These are phyloP conservation scores for Himalopsyche anomala DNA, from an alignment of 2,888 invertebrate species.

Conservation along the genomic window DNA sequence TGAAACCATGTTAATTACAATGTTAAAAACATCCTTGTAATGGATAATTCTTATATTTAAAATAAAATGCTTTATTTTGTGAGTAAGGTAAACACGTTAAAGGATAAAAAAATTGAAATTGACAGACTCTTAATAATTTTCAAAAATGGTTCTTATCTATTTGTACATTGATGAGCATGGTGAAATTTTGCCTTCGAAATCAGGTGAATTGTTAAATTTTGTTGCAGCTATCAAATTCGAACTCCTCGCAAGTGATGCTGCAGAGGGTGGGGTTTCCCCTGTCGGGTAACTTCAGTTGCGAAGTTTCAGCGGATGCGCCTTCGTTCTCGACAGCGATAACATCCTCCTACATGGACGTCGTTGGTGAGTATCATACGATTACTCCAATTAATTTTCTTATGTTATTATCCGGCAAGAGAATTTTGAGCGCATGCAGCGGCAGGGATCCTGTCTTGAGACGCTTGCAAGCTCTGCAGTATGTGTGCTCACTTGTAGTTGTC, in stretches of 20 bases:
- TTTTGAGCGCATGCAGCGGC: conserved; percentile 4
- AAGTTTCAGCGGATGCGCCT: conserved; percentile 83
- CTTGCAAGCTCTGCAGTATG: background rate
- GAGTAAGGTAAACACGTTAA: too few relatives aligned
- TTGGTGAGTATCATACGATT: conserved; percentile 77
- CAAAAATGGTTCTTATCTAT: too few relatives aligned
- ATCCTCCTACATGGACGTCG: conserved; percentile 82
- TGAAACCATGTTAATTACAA: too few relatives aligned
- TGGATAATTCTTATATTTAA: too few relatives aligned
- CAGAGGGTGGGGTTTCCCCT: conserved; percentile 82
- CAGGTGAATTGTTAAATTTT: conserved; percentile 59
- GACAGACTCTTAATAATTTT: too few relatives aligned
- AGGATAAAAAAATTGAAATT: too few relatives aligned
- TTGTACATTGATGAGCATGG: too few relatives aligned
- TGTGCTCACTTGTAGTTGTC: background rate
- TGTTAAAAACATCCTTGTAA: too few relatives aligned
- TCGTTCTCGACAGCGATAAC: conserved; percentile 81
- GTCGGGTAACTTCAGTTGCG: conserved; percentile 84
- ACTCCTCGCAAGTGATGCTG: conserved; percentile 82
- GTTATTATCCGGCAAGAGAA: background rate
- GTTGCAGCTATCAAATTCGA: conserved; percentile 81
- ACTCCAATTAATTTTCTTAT: conserved; percentile 3
- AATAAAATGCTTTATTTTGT: too few relatives aligned
- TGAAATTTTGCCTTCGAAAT: too few relatives aligned
- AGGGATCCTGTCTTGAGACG: conserved; percentile 1